Evolutionary conservation across 2,113 vertebrate species (phyloP), one percentile per base, ranked within the genome.

Genomic region (Oreochromis spilurus): DNA sequence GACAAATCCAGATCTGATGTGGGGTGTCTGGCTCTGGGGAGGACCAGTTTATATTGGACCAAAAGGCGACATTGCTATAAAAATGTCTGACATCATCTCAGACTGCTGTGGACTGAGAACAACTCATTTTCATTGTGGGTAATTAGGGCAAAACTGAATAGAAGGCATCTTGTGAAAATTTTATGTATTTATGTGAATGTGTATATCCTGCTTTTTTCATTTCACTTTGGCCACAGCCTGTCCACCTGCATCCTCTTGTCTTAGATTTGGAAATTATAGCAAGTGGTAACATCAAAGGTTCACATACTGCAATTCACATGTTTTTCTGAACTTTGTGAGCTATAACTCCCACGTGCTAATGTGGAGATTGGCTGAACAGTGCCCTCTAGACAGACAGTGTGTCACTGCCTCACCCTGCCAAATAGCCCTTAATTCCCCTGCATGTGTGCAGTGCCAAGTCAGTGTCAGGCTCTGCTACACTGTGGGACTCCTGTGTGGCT

Each of bases 381-480:
- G 94, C 94, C 96, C 93, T 94, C 96, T 96, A 92, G 89, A 75
- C 83, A 55, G 26, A 87, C 72, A 72, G 70, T 87, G 78, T 89
- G 90, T 89, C 80, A 94, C 81, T 94, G 89, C 87, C 78, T 84
- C 81, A 77, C 65, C 54, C 17, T 60, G 60, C 83, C 58, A 83
- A 60, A 86, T 34, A 60, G 55, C 50, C 40, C 67, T 60, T 81
- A 31, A 57, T 54, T 91, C 60, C 53, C 45, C 62, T 79, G 57
- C 83, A 82, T 84, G 87, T 87, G 83, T 82, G 75, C 62, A 10
- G 65, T 38, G 45, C 82, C 34, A 81, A 26, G 60, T 26, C 29
- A 34, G 40, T 82, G 72, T 60, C 53, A 58, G 82, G 43, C 86
- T 85, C 62, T 80, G 84, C 72, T 89, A 62, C 67, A 79, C 53